Percentiles rank a stretch among this genome's conserved stretches.
Evolutionary conservation across 2,113 vertebrate genomes (phyloP).

Genomic region (Anas platyrhynchos): DNA sequence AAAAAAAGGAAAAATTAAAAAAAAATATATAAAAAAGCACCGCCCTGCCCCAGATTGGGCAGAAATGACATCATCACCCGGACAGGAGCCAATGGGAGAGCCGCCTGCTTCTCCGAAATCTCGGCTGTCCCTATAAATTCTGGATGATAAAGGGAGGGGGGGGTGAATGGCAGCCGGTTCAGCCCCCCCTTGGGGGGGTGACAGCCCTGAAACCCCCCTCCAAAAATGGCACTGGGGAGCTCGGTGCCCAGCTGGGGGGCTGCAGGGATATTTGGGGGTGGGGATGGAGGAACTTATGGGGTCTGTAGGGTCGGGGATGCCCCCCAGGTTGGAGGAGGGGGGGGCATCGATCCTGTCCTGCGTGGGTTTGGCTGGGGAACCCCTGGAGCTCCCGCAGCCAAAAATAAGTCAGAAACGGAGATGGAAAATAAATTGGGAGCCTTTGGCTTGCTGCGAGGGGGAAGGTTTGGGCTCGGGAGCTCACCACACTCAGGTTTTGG

Average conservation of each 20-base stretch:
- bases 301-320: background rate
- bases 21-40: background rate
- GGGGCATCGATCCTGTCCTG: background rate
- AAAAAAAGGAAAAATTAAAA: too few species aligned
- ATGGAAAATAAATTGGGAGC: background rate
- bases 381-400: background rate
- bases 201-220: background rate
- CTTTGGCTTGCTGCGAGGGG: background rate
- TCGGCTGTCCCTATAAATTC: background rate
- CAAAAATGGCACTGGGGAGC: background rate
- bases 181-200: background rate
- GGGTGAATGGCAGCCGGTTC: background rate
- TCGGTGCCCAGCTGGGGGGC: background rate
- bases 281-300: background rate
- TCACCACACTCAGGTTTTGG: fast-evolving
- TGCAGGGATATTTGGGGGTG: background rate
- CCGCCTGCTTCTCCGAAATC: background rate
- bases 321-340: background rate
- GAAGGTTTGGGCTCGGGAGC: background rate
- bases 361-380: background rate
- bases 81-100: background rate
- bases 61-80: background rate
- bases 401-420: background rate
- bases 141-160: background rate
- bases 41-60: background rate